Percentiles rank a stretch among this genome's conserved stretches.
phyloP scores from a whole-genome alignment of 1,140 invertebrate genomes.

The Drosophila cardini region DNA sequence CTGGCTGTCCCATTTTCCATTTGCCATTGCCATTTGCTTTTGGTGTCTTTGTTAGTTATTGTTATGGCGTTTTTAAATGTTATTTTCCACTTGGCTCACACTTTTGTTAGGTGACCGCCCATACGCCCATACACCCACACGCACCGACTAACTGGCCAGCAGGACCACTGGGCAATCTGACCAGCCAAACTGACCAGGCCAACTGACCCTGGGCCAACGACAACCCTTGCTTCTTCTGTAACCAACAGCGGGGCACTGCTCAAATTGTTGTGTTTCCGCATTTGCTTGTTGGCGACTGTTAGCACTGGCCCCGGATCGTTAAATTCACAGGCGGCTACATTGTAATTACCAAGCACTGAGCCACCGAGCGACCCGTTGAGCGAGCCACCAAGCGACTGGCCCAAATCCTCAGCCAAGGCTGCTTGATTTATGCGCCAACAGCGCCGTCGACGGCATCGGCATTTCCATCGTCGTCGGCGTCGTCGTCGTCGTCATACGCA shows the following conservation, averaged over 20 bases:
- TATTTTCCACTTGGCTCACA: constrained; percentile 83
- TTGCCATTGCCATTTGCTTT: constrained; percentile 79
- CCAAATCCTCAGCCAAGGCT: constrained; percentile 76
- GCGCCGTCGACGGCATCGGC: constrained; percentile 46
- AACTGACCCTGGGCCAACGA: constrained; percentile 51
- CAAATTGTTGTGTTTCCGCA: constrained; percentile 68
- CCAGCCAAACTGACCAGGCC: constrained; percentile 48
- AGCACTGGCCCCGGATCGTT: constrained; percentile 62
- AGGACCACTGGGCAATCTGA: constrained; percentile 50
- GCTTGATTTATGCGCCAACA: constrained; percentile 79
- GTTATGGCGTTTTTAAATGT: constrained; percentile 82
- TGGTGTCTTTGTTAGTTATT: constrained; percentile 83
- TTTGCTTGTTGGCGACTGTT: constrained; percentile 57
- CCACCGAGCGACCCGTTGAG: constrained; percentile 34
- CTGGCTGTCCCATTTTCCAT: constrained; percentile 60
- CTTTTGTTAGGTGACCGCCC: constrained; percentile 76
- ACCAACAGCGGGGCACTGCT: constrained; percentile 36
- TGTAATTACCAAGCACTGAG: constrained; percentile 69
- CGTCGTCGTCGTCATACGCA: constrained; percentile 64
- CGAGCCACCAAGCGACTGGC: constrained; percentile 63
- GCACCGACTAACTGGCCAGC: not conserved
- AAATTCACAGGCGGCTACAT: constrained; percentile 82
- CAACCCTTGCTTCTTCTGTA: constrained; percentile 45
- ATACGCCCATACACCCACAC: constrained; percentile 18
- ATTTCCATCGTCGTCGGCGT: constrained; percentile 17